Base-by-base conservation (phyloP, 2,797 vertebrate species). In the Taeniopygia guttata region DNA sequence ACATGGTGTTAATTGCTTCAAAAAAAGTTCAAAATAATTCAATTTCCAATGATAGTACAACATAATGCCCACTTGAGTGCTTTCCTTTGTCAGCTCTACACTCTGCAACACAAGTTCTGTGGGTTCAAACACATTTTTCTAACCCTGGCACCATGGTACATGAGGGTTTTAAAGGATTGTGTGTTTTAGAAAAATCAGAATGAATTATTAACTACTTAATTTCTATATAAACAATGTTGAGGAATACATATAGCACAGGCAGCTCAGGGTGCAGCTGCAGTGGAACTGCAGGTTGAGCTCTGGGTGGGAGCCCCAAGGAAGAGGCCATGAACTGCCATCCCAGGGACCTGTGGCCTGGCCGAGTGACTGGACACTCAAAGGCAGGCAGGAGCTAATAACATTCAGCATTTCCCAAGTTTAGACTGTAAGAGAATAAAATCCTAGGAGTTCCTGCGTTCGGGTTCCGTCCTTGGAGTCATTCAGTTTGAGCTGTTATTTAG, bases 391-490 rank as follows among this genome's bases (percentile, higher is more conserved):
- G 3, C 45, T 15, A 20, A 8, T 2, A 34, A 25, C 3, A 6
- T 8, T 8, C 27, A 45, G 16, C n/a, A 55, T 34, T 30, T 58
- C 12, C 20, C 10, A 25, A 25, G 4, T 10, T 70, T 34, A 13
- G 25, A 63, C 10, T 34, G 20, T 26, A 48, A 22, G 11, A 48
- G 30, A 48, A 69, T 18, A 55, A 62, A 62, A 54, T n/a, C 34
- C 16, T 34, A 30, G 20, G 11, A 10, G 11, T 5, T 25, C 16
- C 59, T 60, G 54, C 7, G 0, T 34, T 42, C 0, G 0, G 5
- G 21, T 15, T 42, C 17, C 11, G 4, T 42, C 11, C 5, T 42
- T 36, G 26, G 26, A 42, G 42, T 16, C 4, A 49, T 26, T 55
- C 21, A 36, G 6, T 30, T 36, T 26, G 26, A 77, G 48, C 8